Conservation (phyloP, 2,888 invertebrate genomes). For the Operophtera brumata region DNA sequence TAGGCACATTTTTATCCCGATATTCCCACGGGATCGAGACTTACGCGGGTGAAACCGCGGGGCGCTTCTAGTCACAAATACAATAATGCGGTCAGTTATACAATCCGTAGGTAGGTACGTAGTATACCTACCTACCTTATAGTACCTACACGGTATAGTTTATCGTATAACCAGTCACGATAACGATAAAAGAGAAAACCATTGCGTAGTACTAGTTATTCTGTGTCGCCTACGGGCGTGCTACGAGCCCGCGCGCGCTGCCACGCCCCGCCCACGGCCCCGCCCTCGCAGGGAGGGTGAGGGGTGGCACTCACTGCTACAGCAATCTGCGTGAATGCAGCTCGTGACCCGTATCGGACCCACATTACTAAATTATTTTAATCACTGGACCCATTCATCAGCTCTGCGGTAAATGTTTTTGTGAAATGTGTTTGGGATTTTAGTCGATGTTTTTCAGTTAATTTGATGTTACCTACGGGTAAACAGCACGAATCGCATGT, state of each 20-base stretch:
- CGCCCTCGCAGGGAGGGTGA: not conserved
- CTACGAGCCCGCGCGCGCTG: slow-evolving; percentile 10
- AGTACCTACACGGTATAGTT: slow-evolving; percentile 2
- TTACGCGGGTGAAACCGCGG: too few relatives aligned
- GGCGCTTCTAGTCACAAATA: slow-evolving; percentile 19
- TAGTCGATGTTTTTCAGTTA: slow-evolving; percentile 4
- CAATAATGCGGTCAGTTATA: slow-evolving; percentile 22
- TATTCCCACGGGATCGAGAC: too few relatives aligned
- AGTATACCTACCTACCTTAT: slow-evolving; percentile 3
- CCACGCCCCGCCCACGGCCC: slow-evolving; percentile 30
- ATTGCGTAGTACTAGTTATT: not conserved
- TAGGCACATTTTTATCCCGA: too few relatives aligned
- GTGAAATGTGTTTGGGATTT: slow-evolving; percentile 13
- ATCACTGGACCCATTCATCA: slow-evolving; percentile 21
- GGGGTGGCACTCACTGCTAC: not conserved
- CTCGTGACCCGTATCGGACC: slow-evolving; percentile 21
- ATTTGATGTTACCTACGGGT: slow-evolving; percentile 8
- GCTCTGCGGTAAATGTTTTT: slow-evolving; percentile 12
- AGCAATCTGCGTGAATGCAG: slow-evolving; percentile 8
- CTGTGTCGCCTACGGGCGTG: slow-evolving; percentile 1
- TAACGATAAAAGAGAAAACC: slow-evolving; percentile 30
- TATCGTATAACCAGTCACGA: slow-evolving; percentile 16
- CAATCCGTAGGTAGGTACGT: slow-evolving; percentile 1
- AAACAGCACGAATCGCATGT: slow-evolving; percentile 7
- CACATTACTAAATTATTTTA: slow-evolving; percentile 17